Conservation (phyloP, 1,140 invertebrate genomes). For the Drosophila tristis region DNA sequence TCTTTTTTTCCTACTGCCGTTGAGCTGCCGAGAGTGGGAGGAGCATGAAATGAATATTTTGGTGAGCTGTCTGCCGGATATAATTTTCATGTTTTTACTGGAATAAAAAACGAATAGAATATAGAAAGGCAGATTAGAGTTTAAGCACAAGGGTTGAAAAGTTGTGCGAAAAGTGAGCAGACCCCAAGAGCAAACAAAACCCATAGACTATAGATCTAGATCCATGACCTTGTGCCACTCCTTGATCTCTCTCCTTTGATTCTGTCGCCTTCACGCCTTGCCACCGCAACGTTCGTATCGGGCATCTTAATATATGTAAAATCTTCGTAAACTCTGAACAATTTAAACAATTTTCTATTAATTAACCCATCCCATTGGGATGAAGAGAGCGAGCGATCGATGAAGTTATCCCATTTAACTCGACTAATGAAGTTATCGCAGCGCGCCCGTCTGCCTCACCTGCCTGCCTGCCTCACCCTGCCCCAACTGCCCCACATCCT, state of each 20-base stretch:
- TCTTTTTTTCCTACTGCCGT: conserved; percentile 3
- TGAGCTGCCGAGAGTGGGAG: background rate
- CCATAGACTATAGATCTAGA: too few species aligned
- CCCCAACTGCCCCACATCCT: conserved; percentile 40
- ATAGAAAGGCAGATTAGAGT: too few species aligned
- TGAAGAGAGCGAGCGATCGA: conserved; percentile 27
- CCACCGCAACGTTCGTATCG: too few species aligned
- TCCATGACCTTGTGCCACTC: too few species aligned
- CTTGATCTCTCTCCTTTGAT: too few species aligned
- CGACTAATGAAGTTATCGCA: conserved; percentile 65
- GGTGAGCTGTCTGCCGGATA: conserved; percentile 17
- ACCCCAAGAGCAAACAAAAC: too few species aligned
- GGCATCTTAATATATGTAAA: too few species aligned
- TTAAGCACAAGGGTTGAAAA: too few species aligned
- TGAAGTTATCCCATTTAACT: conserved; percentile 59
- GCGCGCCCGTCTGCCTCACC: background rate
- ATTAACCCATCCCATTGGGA: conserved; percentile 38
- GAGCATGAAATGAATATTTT: conserved; percentile 26
- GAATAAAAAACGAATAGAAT: background rate
- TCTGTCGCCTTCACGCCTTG: too few species aligned
- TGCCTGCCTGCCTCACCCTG: conserved; percentile 4
- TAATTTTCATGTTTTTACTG: conserved; percentile 1
- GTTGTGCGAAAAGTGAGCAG: fast-evolving
- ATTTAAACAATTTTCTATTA: conserved; percentile 15
- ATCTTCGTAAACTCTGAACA: background rate